phyloP scores from a whole-genome alignment of 1,140 invertebrate genomes.

The Apocrypta bakeri region DNA sequence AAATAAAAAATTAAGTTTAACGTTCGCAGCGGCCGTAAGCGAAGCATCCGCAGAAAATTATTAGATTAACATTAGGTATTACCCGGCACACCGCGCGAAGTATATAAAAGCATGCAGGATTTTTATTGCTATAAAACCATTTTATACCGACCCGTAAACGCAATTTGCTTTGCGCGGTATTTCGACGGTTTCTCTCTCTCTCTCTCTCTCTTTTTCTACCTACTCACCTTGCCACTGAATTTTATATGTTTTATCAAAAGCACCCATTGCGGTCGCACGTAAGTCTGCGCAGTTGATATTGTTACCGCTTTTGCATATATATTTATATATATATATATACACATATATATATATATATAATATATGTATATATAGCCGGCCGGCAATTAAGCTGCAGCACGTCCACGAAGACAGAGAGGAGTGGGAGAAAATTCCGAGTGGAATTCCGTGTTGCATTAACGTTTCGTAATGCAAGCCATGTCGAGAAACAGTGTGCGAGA shows the following conservation, averaged over 20 bases:
- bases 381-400: constrained; percentile 36
- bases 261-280: neutral
- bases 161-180: too few species aligned
- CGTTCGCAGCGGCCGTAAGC: too few species aligned
- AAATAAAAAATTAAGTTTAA: too few species aligned
- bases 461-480: constrained; percentile 37
- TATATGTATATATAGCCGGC: constrained; percentile 8
- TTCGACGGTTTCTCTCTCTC: neutral
- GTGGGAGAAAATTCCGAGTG: constrained; percentile 40
- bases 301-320: too few species aligned
- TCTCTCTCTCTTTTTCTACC: neutral
- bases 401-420: neutral
- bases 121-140: constrained; percentile 8
- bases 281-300: too few species aligned
- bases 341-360: neutral
- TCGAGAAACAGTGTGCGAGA: constrained; percentile 12
- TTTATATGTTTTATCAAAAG: constrained; percentile 24
- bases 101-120: neutral
- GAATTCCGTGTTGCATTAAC: constrained; percentile 47
- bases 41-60: neutral
- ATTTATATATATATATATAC: neutral
- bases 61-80: constrained; percentile 30
- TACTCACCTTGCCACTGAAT: neutral
- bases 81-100: too few species aligned
- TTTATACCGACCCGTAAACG: neutral